Evolutionary conservation across 1,140 invertebrate genomes (phyloP), one percentile per base, ranked within the genome.

Genomic region (Hesperophylax magnus): DNA sequence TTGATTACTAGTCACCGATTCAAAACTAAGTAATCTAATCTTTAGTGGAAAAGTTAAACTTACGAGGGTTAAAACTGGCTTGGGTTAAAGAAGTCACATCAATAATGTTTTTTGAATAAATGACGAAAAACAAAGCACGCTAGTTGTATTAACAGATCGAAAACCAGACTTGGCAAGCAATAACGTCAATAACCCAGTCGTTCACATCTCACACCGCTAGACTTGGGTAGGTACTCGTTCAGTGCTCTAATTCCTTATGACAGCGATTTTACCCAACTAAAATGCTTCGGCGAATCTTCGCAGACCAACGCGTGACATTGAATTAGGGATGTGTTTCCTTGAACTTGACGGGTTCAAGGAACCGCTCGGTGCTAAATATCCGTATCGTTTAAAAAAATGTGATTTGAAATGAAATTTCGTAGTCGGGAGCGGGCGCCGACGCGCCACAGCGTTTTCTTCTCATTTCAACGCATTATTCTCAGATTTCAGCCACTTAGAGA

Each of bases 401-500:
- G 69, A 79, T 58, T 79, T 79, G 56, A 69, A 79, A 79, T 79
- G 56, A 69, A 79, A 79, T 72, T 79, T 79, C 61, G 65, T 27
- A 72, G 65, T 72, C 1, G 78, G 15, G 27, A 83, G 65, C 78
- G 67, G 78, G 82, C 82, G 82, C 82, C 82, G 82, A 80, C 72
- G 74, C 47, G 58, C 20, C 77, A 61, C 63, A 52, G 47, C 24
- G 24, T 61, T 60, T 75, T 83, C 56, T 65, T 83, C 78, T 83
- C 81, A 60, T 83, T 83, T 83, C 58, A 78, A 81, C 78, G 79
- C 82, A 83, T 83, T 83, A 83, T 83, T 83, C 82, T 83, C 82
- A 76, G 79, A 83, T 83, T 83, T 83, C 82, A 83, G 82, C 82
- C 82, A 83, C 82, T 83, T 83, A 83, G 79, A 80, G 76, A 72